Evolutionary conservation across 2,888 invertebrate genomes (phyloP), one percentile per base, ranked within the genome.

Genomic region (Drosophila hamatofila): DNA sequence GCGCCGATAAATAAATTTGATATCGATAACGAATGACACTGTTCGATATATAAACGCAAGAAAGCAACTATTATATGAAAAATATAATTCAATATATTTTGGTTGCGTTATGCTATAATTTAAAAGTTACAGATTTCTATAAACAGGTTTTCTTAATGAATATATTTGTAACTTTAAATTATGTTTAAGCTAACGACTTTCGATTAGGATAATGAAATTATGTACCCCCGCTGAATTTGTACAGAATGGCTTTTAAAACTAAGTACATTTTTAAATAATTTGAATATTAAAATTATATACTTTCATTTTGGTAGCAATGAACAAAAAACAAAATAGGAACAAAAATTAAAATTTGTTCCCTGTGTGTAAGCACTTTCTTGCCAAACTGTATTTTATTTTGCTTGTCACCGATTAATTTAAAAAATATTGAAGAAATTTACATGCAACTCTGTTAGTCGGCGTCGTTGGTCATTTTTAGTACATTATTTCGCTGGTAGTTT

Each of bases 391-490:
- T 21, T 39, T 14, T 27, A 51, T 9, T 9, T 14, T 6, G 2
- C 1, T 23, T 33, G 9, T 23, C 39, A 21, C 0, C n/a, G 21
- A 49, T 25, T 12, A 30, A 33, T 16, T 46, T 23, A 12, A 9
- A 18, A 9, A 16, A 21, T 11, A 8, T 9, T 3, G n/a, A 3
- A 2, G 9, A 1, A 11, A 35, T 30, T 30, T 23, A 3, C 21
- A 41, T 60, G 69, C 63, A 76, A 3, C 80, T 16, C 75, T 76
- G 68, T 14, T 8, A 9, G 41, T 44, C 33, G 25, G 80, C 80
- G 37, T 66, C 44, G 27, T 49, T 55, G 82, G 78, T 41, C 0
- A 63, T 73, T 60, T 78, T 78, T 78, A 78, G 78, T 56, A 4
- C n/a, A 52, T 75, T 70, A 23, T 62, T 27, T 46, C 3, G 30